These are phyloP conservation scores for Phainopepla nitens DNA, from an alignment of 2,113 vertebrate species.

Conservation along the genomic window DNA sequence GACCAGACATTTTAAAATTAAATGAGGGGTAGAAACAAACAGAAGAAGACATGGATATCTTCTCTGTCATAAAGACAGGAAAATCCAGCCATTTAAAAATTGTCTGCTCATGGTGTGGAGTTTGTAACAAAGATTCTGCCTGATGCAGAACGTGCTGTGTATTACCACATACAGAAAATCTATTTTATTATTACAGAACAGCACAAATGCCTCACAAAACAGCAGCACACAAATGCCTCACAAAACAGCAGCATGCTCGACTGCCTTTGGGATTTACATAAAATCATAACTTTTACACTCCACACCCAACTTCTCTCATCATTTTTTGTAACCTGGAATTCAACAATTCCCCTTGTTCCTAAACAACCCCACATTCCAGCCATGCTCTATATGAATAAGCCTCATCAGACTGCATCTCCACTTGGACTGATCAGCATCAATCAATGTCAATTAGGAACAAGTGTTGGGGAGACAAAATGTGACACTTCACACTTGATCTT, in stretches of 20 bases:
- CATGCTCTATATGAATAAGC: background rate
- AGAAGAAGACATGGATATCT: background rate
- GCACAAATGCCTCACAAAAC: background rate
- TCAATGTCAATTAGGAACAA: slow-evolving; percentile 45
- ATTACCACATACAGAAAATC: background rate
- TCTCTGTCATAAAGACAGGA: background rate
- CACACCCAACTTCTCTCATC: background rate
- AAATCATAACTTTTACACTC: background rate
- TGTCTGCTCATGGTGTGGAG: background rate
- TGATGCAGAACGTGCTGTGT: background rate
- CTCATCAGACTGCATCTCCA: background rate
- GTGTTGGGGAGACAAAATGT: background rate
- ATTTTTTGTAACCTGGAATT: background rate
- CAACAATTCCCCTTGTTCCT: background rate
- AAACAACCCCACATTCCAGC: background rate
- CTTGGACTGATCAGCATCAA: slow-evolving; percentile 22
- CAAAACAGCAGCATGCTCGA: background rate
- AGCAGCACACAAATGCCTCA: background rate
- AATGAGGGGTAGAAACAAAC: background rate
- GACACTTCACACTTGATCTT: slow-evolving; percentile 51
- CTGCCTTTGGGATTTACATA: background rate
- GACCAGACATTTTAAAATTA: background rate
- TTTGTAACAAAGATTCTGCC: background rate
- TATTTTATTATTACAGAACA: background rate
- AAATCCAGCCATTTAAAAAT: background rate